These are phyloP conservation scores for Sinotaia quadrata DNA, from an alignment of 2,888 invertebrate genomes.

Conservation along the genomic window DNA sequence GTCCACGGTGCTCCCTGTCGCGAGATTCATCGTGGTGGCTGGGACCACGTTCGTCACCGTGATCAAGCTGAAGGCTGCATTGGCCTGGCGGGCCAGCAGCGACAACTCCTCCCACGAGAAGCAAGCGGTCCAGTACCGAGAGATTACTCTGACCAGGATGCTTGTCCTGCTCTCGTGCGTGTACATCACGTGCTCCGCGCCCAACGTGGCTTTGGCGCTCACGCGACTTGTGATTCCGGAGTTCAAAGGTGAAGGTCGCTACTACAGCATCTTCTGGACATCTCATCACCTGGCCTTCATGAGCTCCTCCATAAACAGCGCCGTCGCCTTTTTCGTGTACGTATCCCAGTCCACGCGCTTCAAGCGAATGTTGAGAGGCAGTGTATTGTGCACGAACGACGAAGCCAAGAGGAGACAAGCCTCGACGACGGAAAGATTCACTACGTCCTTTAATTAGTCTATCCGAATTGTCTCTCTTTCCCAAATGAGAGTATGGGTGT, in stretches of 20 bases:
- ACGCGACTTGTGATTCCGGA: background rate
- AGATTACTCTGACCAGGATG: slow-evolving; percentile 19
- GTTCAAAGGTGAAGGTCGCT: slow-evolving; percentile 4
- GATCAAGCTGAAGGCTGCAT: slow-evolving; percentile 2
- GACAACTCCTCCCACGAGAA: background rate
- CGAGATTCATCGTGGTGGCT: slow-evolving; percentile 13
- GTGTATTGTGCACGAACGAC: no score
- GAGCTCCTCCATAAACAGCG: slow-evolving; percentile 16
- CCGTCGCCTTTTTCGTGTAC: slow-evolving; percentile 27
- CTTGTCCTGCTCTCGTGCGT: slow-evolving; percentile 20
- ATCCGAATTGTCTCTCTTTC: no score
- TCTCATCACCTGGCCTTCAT: slow-evolving; percentile 5
- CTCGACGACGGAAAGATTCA: no score
- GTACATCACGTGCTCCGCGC: slow-evolving; percentile 14
- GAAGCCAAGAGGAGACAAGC: no score
- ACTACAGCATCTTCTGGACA: slow-evolving; percentile 15
- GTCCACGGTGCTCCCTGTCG: slow-evolving; percentile 4
- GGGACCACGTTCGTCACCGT: slow-evolving; percentile 14
- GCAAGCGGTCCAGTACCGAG: slow-evolving; percentile 2
- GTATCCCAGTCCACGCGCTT: slow-evolving; percentile 21
- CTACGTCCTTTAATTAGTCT: no score
- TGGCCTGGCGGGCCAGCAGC: background rate
- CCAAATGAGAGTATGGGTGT: no score
- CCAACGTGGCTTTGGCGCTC: slow-evolving; percentile 11
- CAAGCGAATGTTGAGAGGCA: slow-evolving; percentile 4